Base-by-base conservation (phyloP, 1,140 invertebrate species). In the Drosophila punjabiensis region DNA sequence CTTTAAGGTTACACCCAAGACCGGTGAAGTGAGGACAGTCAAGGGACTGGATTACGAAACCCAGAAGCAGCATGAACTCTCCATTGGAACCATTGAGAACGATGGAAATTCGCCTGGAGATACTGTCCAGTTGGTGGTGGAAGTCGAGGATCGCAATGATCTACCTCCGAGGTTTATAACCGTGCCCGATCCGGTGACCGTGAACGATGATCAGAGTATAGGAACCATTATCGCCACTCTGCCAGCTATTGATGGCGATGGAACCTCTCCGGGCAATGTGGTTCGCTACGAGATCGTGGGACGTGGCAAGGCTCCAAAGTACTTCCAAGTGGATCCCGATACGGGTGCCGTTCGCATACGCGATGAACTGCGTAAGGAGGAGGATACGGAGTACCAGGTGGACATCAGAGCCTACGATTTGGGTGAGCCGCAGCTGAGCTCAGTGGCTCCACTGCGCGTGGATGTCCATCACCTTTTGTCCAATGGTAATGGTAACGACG, bases 391-490 rank as follows among this genome's bases (percentile, higher is more conserved):
- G 93, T 98, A 97, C 94, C 96, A 97, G 41, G 95, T 98, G 50
- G 96, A 97, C 90, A 96, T 99, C 0, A 95, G 96, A 69, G 98
- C 97, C 0, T 97, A 97, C 88, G 98, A 99, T 92, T 95, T 97
- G 73, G 97, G 97, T 0, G 96, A 97, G 39, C 98, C 98, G 0
- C 95, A 96, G 78, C 94, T 98, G 60, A 96, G 96, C 8, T 97
- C 96, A 1, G 95, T 97, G 5, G 95, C 96, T 2, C 97, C 96
- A 2, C 95, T 98, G 0, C 96, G 96, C 3, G 95, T 98, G 2
- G 97, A 96, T 80, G 96, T 98, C 9, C 95, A 97, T 60, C 97
- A 98, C 83, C 96, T 98, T 0, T 91, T 94, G 5, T 93, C 93
- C 9, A 94, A 94, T 11, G 94, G 94, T 1, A 85, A 82, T 4